Percentiles rank a stretch among this genome's conserved stretches.
Evolutionary conservation across 2,797 vertebrate species (phyloP).

Genomic region (Coluber constrictor): DNA sequence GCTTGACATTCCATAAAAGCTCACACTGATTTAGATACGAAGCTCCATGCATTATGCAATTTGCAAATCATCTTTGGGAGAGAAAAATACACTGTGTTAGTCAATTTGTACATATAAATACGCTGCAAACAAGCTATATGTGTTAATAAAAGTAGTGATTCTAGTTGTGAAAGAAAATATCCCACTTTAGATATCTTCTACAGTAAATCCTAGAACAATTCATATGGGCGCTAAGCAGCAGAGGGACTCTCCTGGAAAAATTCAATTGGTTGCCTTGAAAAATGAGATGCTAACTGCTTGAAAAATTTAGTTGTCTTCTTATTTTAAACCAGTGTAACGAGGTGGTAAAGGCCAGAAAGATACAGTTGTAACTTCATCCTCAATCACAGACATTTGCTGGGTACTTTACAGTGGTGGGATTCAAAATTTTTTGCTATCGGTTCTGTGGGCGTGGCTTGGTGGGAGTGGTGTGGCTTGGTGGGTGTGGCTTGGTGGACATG

Average conservation of each 20-base stretch:
- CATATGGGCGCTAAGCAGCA: slow-evolving; percentile 32
- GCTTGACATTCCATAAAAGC: neutral
- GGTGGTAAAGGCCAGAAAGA: neutral
- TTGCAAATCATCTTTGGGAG: fast-evolving
- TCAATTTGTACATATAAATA: fast-evolving
- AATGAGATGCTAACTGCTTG: neutral
- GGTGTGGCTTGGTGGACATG: too few species aligned
- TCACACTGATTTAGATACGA: neutral
- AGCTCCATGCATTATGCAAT: neutral
- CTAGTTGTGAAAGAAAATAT: slow-evolving; percentile 11
- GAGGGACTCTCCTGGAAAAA: neutral
- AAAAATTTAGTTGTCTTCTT: neutral
- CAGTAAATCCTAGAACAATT: slow-evolving; percentile 5
- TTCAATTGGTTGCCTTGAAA: neutral
- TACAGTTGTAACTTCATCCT: neutral
- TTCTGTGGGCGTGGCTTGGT: too few species aligned
- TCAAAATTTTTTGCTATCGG: too few species aligned
- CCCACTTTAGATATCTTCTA: neutral
- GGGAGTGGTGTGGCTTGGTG: too few species aligned
- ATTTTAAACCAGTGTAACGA: neutral
- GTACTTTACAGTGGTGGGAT: neutral
- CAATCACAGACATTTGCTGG: neutral
- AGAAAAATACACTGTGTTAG: neutral
- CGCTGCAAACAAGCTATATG: neutral
- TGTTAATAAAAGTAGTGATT: slow-evolving; percentile 20